Evolutionary conservation across 2,113 vertebrate species (phyloP), one percentile per base, ranked within the genome.

Genomic region (Phrynosoma platyrhinos): DNA sequence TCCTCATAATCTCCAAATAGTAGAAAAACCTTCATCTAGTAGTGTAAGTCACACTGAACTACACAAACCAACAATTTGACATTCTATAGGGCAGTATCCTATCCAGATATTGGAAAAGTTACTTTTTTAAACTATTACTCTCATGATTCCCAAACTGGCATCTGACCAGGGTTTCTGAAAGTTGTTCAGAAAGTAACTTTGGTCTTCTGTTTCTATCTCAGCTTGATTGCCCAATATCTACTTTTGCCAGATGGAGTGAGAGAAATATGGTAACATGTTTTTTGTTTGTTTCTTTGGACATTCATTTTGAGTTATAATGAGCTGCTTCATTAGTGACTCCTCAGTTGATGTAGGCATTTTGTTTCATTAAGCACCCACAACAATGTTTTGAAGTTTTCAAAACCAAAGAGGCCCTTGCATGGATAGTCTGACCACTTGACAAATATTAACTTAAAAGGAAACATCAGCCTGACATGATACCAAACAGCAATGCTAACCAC

Each of bases 401-500:
- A 79, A 30, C 6, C 2, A 10, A 25, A 62, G 32, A 58, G 7
- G 32, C 9, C 30, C 4, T 52, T 69, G 25, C 12, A 69, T 69
- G 42, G 6, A 21, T 20, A 42, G 4, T 42, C 4, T 16, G 79
- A 64, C 36, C 13, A 7, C 62, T 69, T 69, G 27, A 83, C 9
- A 9, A 20, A 83, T 27, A 47, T 21, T 20, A 47, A 68, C 58
- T 23, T 9, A 53, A 77, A 69, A 32, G 18, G 13, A 55, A 77
- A 83, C 14, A 66, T 18, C 0, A 0, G 0, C 1, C 72, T 88
- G 58, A 79, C 40, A 36, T 84, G 55, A 72, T 84, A 85, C 83
- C 90, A 80, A 87, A 92, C 82, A 40, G 42, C 82, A 69, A 68
- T 66, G 75, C 66, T 87, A 82, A 20, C 9, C 62, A 6, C 68